Base-by-base conservation (phyloP, 2,888 invertebrate species). In the Strigamia maritima region DNA sequence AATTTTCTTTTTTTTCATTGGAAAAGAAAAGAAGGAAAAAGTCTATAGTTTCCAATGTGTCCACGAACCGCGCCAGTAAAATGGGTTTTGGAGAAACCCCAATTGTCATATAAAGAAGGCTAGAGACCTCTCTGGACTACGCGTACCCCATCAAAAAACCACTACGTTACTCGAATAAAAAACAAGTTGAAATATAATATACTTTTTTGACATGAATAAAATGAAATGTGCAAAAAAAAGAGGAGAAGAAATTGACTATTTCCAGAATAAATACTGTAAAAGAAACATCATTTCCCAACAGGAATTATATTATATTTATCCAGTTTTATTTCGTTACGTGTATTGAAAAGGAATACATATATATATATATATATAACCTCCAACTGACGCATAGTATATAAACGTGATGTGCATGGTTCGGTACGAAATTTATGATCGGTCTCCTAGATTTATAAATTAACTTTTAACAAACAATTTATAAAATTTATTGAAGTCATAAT, bases 61-160 rank as follows among this genome's bases (percentile, higher is more conserved):
- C 70, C 70, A 70, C 70, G 70, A 70, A 14, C 26, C 28, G 70
- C 26, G 70, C 70, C 70, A 70, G 70, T 70, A 70, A 70, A 70
- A 70, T 70, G 70, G 28, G 26, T 70, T 70, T 60, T 70, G 26
- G 70, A 70, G 70, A 70, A 70, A 70, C 70, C 70, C 28, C 70
- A 70, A 70, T 70, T 70, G 70, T 70, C 70, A 70, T 70, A 70
- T 70, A 70, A 70, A 70, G 70, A 70, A 70, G 70, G 26, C 70
- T 28, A 12, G 70, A 28, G 70, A 28, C 70, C 70, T 28, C 70
- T 70, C 70, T 70, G 70, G 70, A 70, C 70, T 70, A 28, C 28
- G 26, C 70, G 70, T 70, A 70, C 26, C 70, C 60, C 70, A 70
- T 70, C 70, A 70, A 70, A 70, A 70, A 28, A 70, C 70, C 70